Percentiles rank a stretch among this genome's conserved stretches.
Conservation (phyloP, 1,140 invertebrate species). For the Conus betulinus region DNA sequence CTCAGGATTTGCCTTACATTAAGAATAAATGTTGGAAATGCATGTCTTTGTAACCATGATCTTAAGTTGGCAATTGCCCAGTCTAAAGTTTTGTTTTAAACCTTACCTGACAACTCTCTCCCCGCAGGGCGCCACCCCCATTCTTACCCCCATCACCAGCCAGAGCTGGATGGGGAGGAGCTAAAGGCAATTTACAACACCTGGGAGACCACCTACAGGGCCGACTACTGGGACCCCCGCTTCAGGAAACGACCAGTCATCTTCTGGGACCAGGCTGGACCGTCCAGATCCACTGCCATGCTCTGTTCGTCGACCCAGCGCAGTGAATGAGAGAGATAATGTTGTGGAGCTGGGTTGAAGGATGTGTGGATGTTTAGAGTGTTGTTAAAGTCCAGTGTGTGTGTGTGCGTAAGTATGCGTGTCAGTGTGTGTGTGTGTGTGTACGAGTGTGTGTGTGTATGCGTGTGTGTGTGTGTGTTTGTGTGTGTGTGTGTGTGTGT, state of each 20-base stretch:
- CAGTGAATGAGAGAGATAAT: too few species aligned
- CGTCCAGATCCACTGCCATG: too few species aligned
- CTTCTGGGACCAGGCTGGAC: background rate
- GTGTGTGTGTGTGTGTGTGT: background rate
- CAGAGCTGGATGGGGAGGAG: constrained; percentile 54
- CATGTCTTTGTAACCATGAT: background rate
- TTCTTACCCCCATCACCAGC: constrained; percentile 63
- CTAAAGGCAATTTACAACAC: constrained; percentile 59
- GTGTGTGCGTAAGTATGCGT: background rate
- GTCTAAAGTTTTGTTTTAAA: too few species aligned
- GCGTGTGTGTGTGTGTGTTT: background rate
- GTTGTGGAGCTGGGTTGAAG: too few species aligned
- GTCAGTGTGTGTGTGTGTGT: background rate
- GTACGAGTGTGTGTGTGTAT: background rate
- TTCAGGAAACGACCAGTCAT: constrained; percentile 37
- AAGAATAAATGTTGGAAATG: too few species aligned
- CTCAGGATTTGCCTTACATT: too few species aligned
- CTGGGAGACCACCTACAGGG: constrained; percentile 58
- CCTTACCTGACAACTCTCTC: background rate
- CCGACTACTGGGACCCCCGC: constrained; percentile 54
- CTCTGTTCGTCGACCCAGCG: too few species aligned
- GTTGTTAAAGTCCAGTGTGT: too few species aligned
- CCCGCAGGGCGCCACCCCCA: constrained; percentile 57
- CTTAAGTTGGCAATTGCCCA: background rate
- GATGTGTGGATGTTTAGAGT: too few species aligned